Base-by-base conservation (phyloP, 2,888 invertebrate genomes). In the Phragmatobia fuliginosa region DNA sequence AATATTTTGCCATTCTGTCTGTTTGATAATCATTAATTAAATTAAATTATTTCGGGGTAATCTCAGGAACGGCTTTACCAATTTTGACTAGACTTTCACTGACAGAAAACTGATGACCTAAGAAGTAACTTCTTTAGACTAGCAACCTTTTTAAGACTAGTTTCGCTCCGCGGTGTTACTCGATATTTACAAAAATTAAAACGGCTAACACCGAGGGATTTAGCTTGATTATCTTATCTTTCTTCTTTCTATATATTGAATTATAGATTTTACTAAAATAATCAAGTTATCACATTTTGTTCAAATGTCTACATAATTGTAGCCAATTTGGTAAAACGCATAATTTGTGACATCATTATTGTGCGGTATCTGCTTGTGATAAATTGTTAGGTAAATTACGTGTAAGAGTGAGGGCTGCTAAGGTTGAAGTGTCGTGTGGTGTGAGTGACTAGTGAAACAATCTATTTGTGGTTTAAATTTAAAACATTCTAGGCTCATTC, bases 361-460 rank as follows among this genome's bases (percentile, higher is more conserved):
- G 63, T 71, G 75, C 74, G 72, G 62, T 62, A 58, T 75, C 38
- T 64, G 61, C 66, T 70, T 70, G 70, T 83, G 85, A 87, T 87
- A 88, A 88, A 88, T 56, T 89, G 87, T 88, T 88, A 89, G 87
- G 88, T 91, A 89, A 89, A 89, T 88, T 88, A 90, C 89, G 88
- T 87, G 84, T 85, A 85, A 85, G 82, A 73, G 72, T 62, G 66
- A 71, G 68, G 67, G 71, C 68, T 70, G 70, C 52, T 69, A 70
- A 73, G 31, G 66, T 62, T 56, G 25, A 59, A 68, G 68, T 68
- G 49, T 11, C 16, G 5, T 62, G 32, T 41, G 64, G 66, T 18
- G 18, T 8, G 64, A 74, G 61, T 4, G n/a, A 59, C 45, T 8
- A 72, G 62, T 59, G 52, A 21, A 64, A 28, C 16, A 62, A 25